phyloP scores from a whole-genome alignment of 2,888 invertebrate species.

The Congeria kusceri region DNA sequence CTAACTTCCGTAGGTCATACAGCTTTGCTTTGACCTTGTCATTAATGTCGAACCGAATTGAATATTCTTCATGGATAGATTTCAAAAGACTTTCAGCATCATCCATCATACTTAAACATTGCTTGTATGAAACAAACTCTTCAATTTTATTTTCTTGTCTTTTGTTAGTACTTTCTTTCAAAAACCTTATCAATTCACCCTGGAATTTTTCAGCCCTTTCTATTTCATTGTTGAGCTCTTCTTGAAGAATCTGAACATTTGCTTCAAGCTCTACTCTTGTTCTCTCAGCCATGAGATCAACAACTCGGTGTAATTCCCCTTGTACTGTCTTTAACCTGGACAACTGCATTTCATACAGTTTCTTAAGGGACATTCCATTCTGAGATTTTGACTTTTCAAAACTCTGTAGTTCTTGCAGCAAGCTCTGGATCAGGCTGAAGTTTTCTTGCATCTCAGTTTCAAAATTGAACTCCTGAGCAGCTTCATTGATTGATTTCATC shows the following conservation, averaged over 20 bases:
- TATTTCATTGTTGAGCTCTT: background rate
- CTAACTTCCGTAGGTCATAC: background rate
- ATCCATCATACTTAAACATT: constrained; percentile 3
- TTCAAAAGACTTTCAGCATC: constrained; percentile 1
- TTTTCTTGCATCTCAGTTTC: too few species aligned
- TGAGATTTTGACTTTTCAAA: background rate
- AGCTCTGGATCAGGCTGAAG: too few species aligned
- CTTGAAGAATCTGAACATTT: background rate
- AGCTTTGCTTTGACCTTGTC: background rate
- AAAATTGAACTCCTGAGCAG: background rate
- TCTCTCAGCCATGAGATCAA: background rate
- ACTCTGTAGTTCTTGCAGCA: background rate
- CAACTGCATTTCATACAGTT: background rate
- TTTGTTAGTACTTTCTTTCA: background rate
- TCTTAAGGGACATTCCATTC: background rate
- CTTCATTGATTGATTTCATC: background rate
- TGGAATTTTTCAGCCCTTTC: background rate
- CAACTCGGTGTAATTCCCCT: background rate
- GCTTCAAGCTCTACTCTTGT: background rate
- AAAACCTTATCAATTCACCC: background rate
- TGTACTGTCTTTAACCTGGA: background rate
- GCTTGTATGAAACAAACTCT: background rate
- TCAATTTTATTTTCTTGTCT: background rate
- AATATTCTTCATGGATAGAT: background rate
- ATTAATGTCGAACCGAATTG: background rate